Conservation (phyloP, 1,140 invertebrate species). For the Rhysida immarginata region DNA sequence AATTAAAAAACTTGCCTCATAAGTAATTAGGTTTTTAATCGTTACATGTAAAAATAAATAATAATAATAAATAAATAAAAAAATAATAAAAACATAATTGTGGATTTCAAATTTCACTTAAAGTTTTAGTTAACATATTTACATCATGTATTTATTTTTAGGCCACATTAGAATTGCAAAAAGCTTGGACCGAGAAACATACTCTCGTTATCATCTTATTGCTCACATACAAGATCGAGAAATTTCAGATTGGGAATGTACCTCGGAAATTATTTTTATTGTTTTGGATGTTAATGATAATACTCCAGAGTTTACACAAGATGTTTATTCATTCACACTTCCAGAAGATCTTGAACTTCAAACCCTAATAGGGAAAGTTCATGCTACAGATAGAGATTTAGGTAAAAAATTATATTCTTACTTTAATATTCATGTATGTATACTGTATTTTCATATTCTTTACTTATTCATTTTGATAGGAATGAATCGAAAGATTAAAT, state of each 20-base stretch:
- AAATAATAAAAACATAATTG: no score
- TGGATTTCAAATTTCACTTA: no score
- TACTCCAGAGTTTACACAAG: conserved; percentile 58
- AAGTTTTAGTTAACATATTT: no score
- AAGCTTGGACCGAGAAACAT: conserved; percentile 58
- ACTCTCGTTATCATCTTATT: conserved; percentile 46
- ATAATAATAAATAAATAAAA: no score
- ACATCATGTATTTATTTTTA: no score
- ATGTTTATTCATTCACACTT: conserved; percentile 61
- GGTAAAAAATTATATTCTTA: conserved; percentile 19
- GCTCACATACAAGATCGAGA: conserved; percentile 72
- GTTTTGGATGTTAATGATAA: conserved; percentile 77
- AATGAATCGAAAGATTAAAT: conserved; percentile 67
- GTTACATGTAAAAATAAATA: no score
- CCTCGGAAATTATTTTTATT: conserved; percentile 53
- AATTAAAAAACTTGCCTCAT: no score
- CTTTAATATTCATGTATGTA: no score
- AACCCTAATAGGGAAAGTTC: conserved; percentile 29
- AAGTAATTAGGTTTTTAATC: no score
- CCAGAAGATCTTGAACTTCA: conserved; percentile 67
- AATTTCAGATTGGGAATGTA: conserved; percentile 59
- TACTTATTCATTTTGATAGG: conserved; percentile 29
- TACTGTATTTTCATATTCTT: no score
- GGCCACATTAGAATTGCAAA: conserved; percentile 52
- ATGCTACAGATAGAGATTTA: conserved; percentile 32